A percentile compares a stretch with the other conserved stretches of the same genome.
Conservation (phyloP, 1,140 invertebrate genomes). For the Pseudachorutes palmiensis region DNA sequence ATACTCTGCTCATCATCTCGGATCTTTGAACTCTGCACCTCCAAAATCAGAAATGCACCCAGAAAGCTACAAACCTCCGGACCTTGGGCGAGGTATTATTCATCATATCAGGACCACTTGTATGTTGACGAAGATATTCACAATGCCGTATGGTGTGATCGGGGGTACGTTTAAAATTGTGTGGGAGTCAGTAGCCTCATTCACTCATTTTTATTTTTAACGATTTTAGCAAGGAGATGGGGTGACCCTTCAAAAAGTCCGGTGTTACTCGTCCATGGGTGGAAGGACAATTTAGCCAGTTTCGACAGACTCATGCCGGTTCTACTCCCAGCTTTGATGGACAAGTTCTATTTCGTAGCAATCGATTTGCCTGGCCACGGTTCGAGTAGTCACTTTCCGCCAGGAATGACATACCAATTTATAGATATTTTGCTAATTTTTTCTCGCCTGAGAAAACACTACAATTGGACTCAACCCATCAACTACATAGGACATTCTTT, state of each 20-base stretch:
- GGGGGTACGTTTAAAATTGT: neutral
- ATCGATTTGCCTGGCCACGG: conserved; percentile 33
- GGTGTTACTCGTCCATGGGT: conserved; percentile 29
- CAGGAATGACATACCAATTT: conserved; percentile 31
- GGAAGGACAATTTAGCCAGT: conserved; percentile 34
- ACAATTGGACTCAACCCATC: conserved; percentile 23
- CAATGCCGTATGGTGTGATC: neutral
- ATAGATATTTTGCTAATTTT: conserved; percentile 23
- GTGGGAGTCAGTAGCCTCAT: neutral
- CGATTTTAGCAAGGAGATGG: conserved; percentile 17
- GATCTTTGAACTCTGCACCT: no score
- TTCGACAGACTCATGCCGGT: conserved; percentile 30
- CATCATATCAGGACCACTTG: no score
- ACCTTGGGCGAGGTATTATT: no score
- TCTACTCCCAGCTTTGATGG: conserved; percentile 16
- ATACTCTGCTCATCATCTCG: no score
- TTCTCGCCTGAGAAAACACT: conserved; percentile 23
- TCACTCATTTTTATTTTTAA: neutral
- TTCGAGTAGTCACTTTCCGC: conserved; percentile 27
- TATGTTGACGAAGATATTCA: neutral
- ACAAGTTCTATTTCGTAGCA: conserved; percentile 28
- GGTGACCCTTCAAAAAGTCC: conserved; percentile 17
- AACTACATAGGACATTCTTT: conserved; percentile 29
- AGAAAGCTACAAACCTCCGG: no score
- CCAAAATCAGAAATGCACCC: no score